Evolutionary conservation across 2,797 vertebrate genomes (phyloP), one percentile per base, ranked within the genome.

Genomic region (Masticophis lateralis): DNA sequence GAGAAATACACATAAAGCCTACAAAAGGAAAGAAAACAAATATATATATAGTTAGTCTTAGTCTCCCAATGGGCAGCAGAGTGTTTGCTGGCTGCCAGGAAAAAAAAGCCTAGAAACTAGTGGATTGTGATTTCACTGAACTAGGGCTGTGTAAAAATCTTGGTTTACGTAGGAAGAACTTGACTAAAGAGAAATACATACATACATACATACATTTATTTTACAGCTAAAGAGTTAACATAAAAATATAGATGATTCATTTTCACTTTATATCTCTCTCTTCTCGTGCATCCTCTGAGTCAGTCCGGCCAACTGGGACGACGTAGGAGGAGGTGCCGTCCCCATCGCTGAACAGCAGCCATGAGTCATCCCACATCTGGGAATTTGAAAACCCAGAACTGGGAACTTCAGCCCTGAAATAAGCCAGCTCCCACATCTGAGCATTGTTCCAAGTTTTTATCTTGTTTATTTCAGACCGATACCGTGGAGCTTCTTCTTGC

Each of bases 321-420:
- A 25, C 96, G 5, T 22, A 60, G 13, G 95, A 60, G 13, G 95
- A 96, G 97, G 93, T 92, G 96, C 93, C 94, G 95, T 96, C 97
- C 96, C 96, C 96, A 97, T 97, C 96, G 95, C 95, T 95, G 94
- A 94, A 90, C 2, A 51, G 92, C 92, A 69, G 53, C 28, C 22
- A 94, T 97, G 97, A 97, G 94, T 97, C 97, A 96, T 87, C 88
- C 95, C 93, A 96, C 96, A 97, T 96, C 97, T 97, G 96, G 96
- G 95, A 97, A 96, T 79, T 51, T 92, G 53, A 90, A 74, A 95
- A 94, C 93, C 89, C 56, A 95, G 94, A 95, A 97, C 95, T 90
- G 94, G 93, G 95, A 97, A 95, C 94, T 96, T 56, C 90, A 95
- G 69, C 86, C 25, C 94, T 94, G 57, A 93, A 95, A 95, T 1